Evolutionary conservation across 2,797 vertebrate species (phyloP).

Genomic region (Falco rusticolus): DNA sequence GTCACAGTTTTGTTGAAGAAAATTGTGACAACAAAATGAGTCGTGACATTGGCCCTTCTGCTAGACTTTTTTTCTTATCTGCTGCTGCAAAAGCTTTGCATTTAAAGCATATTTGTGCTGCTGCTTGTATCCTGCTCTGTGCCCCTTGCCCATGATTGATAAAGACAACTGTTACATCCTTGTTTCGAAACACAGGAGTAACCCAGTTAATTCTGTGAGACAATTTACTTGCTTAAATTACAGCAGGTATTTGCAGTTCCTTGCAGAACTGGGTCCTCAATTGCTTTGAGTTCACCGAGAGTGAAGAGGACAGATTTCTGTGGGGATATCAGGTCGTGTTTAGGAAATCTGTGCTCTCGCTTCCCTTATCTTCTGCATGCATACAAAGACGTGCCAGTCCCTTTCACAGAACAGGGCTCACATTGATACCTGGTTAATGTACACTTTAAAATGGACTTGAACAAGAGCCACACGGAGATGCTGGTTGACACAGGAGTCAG

Average conservation of each 20-base stretch:
- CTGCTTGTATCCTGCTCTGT: background rate
- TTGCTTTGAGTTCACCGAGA: background rate
- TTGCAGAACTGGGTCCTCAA: background rate
- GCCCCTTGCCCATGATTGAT: background rate
- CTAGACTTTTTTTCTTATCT: background rate
- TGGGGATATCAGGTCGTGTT: background rate
- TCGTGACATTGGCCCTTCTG: rapidly evolving
- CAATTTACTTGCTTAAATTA: background rate
- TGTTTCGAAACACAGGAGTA: background rate
- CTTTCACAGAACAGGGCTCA: background rate
- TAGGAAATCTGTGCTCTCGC: background rate
- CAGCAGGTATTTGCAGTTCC: background rate
- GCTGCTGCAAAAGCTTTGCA: background rate
- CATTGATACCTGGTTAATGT: conserved; percentile 4
- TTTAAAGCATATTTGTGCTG: background rate
- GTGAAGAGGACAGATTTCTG: background rate
- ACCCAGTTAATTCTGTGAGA: background rate
- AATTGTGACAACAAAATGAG: background rate
- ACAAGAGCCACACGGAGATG: background rate
- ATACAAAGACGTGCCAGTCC: background rate
- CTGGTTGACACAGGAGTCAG: background rate
- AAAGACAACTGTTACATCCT: background rate
- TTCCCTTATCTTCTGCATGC: background rate
- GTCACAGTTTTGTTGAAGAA: background rate
- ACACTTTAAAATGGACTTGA: background rate